phyloP scores from a whole-genome alignment of 2,888 invertebrate species.

The Beris chalybata region DNA sequence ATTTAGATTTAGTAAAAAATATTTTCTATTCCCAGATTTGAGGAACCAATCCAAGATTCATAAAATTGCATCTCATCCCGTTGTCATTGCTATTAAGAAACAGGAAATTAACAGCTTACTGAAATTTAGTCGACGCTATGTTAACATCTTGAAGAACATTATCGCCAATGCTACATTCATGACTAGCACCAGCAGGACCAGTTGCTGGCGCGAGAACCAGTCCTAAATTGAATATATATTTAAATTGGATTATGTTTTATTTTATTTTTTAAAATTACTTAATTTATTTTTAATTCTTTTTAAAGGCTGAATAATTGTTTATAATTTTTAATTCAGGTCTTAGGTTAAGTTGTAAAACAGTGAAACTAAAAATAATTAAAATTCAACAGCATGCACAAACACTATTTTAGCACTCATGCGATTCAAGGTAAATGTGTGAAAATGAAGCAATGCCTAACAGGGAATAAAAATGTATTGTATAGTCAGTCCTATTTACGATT shows the following conservation, averaged over 20 bases:
- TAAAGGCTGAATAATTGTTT: constrained; percentile 9
- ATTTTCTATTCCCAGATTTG: too few relatives aligned
- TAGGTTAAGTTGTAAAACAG: background rate
- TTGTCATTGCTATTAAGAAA: constrained; percentile 39
- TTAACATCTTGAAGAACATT: constrained; percentile 93
- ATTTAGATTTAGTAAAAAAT: too few relatives aligned
- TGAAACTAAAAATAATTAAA: background rate
- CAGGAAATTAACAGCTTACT: constrained; percentile 37
- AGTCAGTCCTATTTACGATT: too few relatives aligned
- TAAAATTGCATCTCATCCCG: constrained; percentile 35
- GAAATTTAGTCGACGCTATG: constrained; percentile 69
- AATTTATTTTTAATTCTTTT: constrained; percentile 13
- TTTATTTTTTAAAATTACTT: background rate
- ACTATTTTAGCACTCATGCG: background rate
- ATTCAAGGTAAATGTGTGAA: background rate
- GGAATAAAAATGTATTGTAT: too few relatives aligned
- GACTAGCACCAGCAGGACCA: constrained; percentile 90
- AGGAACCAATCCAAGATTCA: too few relatives aligned
- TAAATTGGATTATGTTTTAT: background rate
- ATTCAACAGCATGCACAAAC: background rate
- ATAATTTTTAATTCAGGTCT: background rate
- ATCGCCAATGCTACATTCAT: constrained; percentile 93
- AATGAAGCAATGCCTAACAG: background rate
- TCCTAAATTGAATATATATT: constrained; percentile 63
- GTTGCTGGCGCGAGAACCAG: constrained; percentile 95